Evolutionary conservation across 1,140 invertebrate genomes (phyloP).

Genomic region (Dolichoris vasculosae): DNA sequence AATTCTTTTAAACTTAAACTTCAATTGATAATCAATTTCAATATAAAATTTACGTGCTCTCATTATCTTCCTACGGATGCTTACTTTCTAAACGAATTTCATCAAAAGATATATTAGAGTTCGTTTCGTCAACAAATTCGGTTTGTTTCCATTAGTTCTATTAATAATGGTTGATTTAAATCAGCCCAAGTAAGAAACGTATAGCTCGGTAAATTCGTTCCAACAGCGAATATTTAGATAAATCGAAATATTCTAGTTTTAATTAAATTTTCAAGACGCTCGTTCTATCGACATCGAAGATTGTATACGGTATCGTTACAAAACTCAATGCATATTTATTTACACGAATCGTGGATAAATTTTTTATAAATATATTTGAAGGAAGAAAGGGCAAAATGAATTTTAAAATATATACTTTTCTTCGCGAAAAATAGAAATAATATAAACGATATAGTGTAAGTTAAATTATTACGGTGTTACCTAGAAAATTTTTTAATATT

Average conservation of each 20-base stretch:
- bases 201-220: background rate
- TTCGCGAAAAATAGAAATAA: too few relatives aligned
- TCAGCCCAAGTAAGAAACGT: background rate
- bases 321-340: too few relatives aligned
- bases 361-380: background rate
- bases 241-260: background rate
- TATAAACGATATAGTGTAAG: too few relatives aligned
- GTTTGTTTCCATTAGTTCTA: background rate
- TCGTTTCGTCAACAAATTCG: background rate
- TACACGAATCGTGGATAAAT: background rate
- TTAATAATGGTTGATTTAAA: too few relatives aligned
- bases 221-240: background rate
- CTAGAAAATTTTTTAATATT: too few relatives aligned
- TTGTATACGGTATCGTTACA: too few relatives aligned
- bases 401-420: too few relatives aligned
- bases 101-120: background rate
- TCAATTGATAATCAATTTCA: background rate
- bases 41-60: background rate
- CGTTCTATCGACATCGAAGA: background rate
- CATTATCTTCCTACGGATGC: background rate
- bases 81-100: background rate
- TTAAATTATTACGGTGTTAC: too few relatives aligned
- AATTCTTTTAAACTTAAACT: background rate
- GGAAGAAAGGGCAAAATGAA: background rate
- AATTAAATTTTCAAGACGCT: background rate